A percentile compares a stretch with the other conserved stretches of the same genome.
These are phyloP conservation scores for Chouioia cunea DNA, from an alignment of 2,888 invertebrate genomes.

Conservation along the genomic window DNA sequence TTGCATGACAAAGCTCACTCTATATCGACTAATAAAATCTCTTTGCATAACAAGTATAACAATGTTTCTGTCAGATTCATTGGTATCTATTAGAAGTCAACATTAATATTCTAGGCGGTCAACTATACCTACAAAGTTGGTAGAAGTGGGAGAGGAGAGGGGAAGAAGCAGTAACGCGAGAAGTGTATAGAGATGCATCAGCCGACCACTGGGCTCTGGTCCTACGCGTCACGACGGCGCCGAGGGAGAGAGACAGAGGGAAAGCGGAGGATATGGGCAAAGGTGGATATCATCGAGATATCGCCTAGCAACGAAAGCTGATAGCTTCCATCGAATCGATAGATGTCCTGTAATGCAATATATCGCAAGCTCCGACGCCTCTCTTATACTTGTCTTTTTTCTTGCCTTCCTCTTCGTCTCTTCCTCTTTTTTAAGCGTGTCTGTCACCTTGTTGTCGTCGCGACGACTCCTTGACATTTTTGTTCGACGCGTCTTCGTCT, in stretches of 20 bases:
- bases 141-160: not conserved
- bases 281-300: constrained; percentile 60
- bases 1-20: too few species aligned
- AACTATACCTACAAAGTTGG: not conserved
- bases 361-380: constrained; percentile 49
- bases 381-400: not conserved
- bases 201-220: not conserved
- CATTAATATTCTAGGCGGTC: constrained; percentile 32
- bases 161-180: not conserved
- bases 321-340: constrained; percentile 63
- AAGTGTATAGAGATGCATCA: not conserved
- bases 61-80: not conserved
- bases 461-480: constrained; percentile 9
- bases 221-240: not conserved
- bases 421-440: constrained; percentile 16
- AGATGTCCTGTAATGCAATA: constrained; percentile 59
- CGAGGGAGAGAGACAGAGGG: constrained; percentile 14
- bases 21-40: too few species aligned
- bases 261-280: constrained; percentile 24
- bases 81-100: not conserved
- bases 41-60: too few species aligned
- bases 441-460: constrained; percentile 30
- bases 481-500: not conserved
- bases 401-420: not conserved
- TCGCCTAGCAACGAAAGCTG: constrained; percentile 66